A percentile compares a stretch with the other conserved stretches of the same genome.
Evolutionary conservation across 2,797 vertebrate species (phyloP).

Genomic region (Propithecus deckenii): DNA sequence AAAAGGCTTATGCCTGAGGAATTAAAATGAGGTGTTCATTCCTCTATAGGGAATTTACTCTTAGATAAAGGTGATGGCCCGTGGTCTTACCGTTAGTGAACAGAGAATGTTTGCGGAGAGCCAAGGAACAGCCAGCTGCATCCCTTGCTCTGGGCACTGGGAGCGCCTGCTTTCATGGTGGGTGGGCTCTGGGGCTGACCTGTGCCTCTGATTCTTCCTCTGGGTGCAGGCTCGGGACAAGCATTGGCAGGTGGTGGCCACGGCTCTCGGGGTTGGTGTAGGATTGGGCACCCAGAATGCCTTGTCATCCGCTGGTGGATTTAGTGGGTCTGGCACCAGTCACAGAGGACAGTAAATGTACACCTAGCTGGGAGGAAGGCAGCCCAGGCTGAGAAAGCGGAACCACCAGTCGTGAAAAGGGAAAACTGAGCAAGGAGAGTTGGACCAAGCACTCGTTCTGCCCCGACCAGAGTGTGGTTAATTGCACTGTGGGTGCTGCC

Average conservation of each 20-base stretch:
- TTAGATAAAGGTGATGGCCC: background rate
- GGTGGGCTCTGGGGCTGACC: background rate
- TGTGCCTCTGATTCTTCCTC: background rate
- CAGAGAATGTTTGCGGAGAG: conserved; percentile 4
- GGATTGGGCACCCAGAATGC: background rate
- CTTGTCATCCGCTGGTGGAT: background rate
- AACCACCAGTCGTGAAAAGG: background rate
- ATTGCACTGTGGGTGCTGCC: rapidly evolving
- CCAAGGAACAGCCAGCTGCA: background rate
- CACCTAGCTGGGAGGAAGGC: background rate
- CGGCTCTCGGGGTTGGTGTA: background rate
- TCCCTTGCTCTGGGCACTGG: background rate
- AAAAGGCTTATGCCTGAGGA: conserved; percentile 34
- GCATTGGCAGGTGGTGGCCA: background rate
- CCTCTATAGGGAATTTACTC: conserved; percentile 11
- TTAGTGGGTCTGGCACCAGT: background rate
- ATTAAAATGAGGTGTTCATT: conserved; percentile 1
- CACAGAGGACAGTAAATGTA: background rate
- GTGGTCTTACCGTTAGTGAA: conserved; percentile 27
- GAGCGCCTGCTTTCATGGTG: background rate
- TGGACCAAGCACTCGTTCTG: background rate
- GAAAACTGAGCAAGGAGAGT: background rate
- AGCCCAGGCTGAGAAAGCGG: background rate
- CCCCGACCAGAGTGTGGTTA: background rate
- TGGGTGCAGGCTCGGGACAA: rapidly evolving